These are phyloP conservation scores for Synanthedon myopaeformis DNA, from an alignment of 2,888 invertebrate species.

Conservation along the genomic window DNA sequence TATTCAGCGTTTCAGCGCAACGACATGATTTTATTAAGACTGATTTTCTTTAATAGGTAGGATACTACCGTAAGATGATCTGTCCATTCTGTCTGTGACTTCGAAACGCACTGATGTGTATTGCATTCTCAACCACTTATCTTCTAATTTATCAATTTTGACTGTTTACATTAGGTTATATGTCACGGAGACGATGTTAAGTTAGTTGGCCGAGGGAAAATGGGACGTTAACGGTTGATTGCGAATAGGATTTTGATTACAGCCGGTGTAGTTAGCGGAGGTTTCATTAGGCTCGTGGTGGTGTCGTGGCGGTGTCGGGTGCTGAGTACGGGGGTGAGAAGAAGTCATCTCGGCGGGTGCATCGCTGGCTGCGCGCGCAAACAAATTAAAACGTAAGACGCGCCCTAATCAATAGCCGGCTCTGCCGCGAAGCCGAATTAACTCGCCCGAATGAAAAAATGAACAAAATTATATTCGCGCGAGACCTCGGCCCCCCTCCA, in stretches of 20 bases:
- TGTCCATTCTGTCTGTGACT: too few relatives aligned
- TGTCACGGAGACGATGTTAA: too few relatives aligned
- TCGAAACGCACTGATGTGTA: too few relatives aligned
- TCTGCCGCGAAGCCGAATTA: conserved; percentile 68
- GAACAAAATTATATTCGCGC: conserved; percentile 72
- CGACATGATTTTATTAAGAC: too few relatives aligned
- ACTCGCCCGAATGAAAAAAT: conserved; percentile 70
- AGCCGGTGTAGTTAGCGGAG: conserved; percentile 49
- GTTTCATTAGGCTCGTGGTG: conserved; percentile 43
- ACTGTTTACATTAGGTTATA: too few relatives aligned
- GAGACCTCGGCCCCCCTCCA: conserved; percentile 51
- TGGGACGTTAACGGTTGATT: conserved; percentile 43
- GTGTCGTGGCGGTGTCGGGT: conserved; percentile 15
- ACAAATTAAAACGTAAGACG: conserved; percentile 71
- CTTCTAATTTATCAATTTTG: too few relatives aligned
- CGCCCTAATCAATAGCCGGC: conserved; percentile 71
- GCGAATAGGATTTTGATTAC: conserved; percentile 56
- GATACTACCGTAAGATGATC: too few relatives aligned
- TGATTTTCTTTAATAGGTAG: too few relatives aligned
- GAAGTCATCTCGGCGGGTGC: conserved; percentile 54
- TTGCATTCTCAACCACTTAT: too few relatives aligned
- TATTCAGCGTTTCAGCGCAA: too few relatives aligned
- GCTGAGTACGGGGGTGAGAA: conserved; percentile 16
- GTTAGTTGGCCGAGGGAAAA: conserved; percentile 20
- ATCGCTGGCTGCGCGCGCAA: conserved; percentile 69